Conservation (phyloP, 2,888 invertebrate species). For the Coenonympha arcania region DNA sequence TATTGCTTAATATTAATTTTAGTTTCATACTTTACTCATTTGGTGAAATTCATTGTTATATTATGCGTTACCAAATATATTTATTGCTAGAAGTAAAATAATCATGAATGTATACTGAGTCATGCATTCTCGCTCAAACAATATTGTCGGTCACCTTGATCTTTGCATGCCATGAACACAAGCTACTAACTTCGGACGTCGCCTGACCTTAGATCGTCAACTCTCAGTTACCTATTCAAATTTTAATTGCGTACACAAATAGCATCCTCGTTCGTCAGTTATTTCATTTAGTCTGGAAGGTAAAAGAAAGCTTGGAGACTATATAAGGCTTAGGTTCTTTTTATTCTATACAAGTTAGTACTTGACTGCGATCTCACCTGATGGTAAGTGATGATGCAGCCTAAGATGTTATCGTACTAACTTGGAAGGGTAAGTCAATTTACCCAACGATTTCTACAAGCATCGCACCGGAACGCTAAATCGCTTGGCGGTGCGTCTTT, state of each 20-base stretch:
- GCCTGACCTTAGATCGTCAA: conserved; percentile 42
- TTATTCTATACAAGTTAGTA: too few relatives aligned
- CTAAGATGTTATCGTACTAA: too few relatives aligned
- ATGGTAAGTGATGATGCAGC: too few relatives aligned
- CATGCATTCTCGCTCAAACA: neutral
- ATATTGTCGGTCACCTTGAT: conserved; percentile 53
- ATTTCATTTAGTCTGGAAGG: too few relatives aligned
- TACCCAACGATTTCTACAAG: too few relatives aligned
- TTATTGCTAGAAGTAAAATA: neutral
- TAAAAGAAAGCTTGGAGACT: too few relatives aligned
- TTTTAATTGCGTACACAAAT: neutral
- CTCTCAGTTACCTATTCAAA: conserved; percentile 26
- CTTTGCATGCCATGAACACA: conserved; percentile 48
- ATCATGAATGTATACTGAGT: neutral
- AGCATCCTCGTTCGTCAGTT: neutral
- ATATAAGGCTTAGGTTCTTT: too few relatives aligned
- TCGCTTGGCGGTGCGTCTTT: too few relatives aligned
- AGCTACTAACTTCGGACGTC: conserved; percentile 35
- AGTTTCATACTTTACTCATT: neutral
- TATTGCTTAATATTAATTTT: neutral
- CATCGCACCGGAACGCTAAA: too few relatives aligned
- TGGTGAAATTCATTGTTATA: neutral
- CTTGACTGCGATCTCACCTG: too few relatives aligned
- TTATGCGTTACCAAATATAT: neutral
- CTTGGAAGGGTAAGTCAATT: too few relatives aligned